Percentiles rank a stretch among this genome's conserved stretches.
Conservation (phyloP, 1,140 invertebrate species). For the Condylostylus longicornis region DNA sequence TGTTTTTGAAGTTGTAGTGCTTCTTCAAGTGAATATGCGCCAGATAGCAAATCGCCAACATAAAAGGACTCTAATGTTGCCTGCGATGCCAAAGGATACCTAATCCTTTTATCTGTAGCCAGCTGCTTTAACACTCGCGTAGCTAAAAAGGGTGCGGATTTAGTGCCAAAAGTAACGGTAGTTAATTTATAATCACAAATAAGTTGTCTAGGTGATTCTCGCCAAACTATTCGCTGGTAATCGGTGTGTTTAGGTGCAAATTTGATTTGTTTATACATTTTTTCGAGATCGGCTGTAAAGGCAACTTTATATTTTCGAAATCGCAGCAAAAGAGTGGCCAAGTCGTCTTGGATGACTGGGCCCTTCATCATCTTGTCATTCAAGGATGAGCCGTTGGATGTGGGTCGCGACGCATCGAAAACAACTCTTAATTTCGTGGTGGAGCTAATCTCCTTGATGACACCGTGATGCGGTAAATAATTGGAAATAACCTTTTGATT, state of each 20-base stretch:
- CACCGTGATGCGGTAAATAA: conserved; percentile 15
- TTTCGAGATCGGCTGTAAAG: conserved; percentile 13
- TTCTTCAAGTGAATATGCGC: conserved; percentile 15
- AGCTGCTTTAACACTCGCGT: conserved; percentile 17
- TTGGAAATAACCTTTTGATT: no score
- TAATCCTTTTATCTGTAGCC: conserved; percentile 12
- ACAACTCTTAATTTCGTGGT: conserved; percentile 9
- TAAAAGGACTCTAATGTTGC: conserved; percentile 25
- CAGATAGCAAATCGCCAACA: conserved; percentile 33
- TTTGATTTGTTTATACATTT: conserved; percentile 23
- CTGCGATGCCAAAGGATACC: conserved; percentile 16
- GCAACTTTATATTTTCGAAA: conserved; percentile 20
- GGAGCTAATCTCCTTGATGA: not conserved
- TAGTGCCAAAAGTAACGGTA: conserved; percentile 28
- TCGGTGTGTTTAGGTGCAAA: conserved; percentile 9
- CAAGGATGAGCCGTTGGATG: conserved; percentile 8
- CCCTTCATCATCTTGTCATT: conserved; percentile 8
- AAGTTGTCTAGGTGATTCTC: conserved; percentile 6
- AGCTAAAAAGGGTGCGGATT: conserved; percentile 20
- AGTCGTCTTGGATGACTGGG: conserved; percentile 6
- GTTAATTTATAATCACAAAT: conserved; percentile 8
- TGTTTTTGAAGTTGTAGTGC: conserved; percentile 5
- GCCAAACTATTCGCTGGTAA: conserved; percentile 29
- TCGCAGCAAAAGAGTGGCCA: conserved; percentile 24
- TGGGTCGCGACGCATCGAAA: conserved; percentile 2